Percentiles rank a stretch among this genome's conserved stretches.
phyloP scores from a whole-genome alignment of 2,888 invertebrate genomes.

The Clivina fossor region DNA sequence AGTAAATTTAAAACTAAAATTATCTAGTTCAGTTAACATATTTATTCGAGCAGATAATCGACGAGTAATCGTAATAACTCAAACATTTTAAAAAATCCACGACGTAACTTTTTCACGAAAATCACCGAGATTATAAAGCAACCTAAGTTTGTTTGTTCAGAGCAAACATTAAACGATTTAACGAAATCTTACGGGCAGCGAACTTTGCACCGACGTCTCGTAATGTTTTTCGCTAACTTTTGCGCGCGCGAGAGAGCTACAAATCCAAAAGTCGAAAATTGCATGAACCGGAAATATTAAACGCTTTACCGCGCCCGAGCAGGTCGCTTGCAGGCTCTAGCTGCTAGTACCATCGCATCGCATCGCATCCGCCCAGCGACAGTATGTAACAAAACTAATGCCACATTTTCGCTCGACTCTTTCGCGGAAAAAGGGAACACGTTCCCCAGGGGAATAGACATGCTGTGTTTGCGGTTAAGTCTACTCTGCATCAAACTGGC shows the following conservation, averaged over 20 bases:
- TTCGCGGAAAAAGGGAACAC: no score
- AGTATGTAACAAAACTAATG: background rate
- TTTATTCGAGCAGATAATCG: slow-evolving; percentile 18
- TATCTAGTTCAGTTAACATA: no score
- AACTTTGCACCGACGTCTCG: slow-evolving; percentile 1
- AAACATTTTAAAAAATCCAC: slow-evolving; percentile 23
- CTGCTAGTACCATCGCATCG: background rate
- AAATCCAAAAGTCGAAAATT: slow-evolving; percentile 32
- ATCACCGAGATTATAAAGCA: slow-evolving; percentile 21
- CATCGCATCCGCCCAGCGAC: background rate
- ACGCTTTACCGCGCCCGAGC: slow-evolving; percentile 23
- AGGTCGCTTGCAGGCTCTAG: no score
- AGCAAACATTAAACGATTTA: slow-evolving; percentile 25
- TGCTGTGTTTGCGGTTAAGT: slow-evolving; percentile 7
- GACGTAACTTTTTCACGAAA: slow-evolving; percentile 18
- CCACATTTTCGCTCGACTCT: background rate
- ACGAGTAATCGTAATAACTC: background rate
- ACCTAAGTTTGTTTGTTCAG: slow-evolving; percentile 18
- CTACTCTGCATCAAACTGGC: slow-evolving; percentile 17
- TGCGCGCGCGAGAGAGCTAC: no score
- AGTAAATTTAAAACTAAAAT: no score
- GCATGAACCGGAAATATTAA: slow-evolving; percentile 32
- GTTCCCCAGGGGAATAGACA: background rate
- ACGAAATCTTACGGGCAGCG: slow-evolving; percentile 2
- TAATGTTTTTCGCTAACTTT: slow-evolving; percentile 21